Percentiles rank a stretch among this genome's conserved stretches.
phyloP scores from a whole-genome alignment of 2,888 invertebrate genomes.

The Choristoneura rosaceana region DNA sequence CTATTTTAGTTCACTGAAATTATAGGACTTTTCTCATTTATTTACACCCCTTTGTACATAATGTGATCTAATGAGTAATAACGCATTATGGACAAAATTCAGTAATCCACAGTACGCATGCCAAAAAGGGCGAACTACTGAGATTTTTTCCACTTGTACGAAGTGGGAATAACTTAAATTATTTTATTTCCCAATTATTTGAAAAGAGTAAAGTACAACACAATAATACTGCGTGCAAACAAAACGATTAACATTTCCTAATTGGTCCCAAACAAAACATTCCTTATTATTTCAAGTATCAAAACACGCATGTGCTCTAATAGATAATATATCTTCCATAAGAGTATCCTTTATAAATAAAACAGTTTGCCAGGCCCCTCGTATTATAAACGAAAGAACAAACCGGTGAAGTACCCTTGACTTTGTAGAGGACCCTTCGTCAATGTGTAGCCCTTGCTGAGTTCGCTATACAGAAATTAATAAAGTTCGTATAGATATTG shows the following conservation, averaged over 20 bases:
- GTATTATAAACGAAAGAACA: slow-evolving; percentile 33
- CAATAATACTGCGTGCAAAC: no score
- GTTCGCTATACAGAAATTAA: slow-evolving; percentile 23
- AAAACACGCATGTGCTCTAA: neutral
- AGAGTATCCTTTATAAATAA: slow-evolving; percentile 10
- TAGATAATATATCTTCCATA: neutral
- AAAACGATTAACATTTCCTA: neutral
- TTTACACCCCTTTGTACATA: no score
- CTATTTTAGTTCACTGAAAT: no score
- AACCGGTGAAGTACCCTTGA: slow-evolving; percentile 27
- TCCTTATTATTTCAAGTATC: neutral
- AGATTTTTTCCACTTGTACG: no score
- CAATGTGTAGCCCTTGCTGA: slow-evolving; percentile 13
- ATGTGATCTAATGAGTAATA: no score
- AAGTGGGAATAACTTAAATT: no score
- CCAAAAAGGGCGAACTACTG: no score
- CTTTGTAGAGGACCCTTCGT: slow-evolving; percentile 20
- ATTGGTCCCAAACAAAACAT: neutral
- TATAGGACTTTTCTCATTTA: no score
- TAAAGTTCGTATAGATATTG: slow-evolving; percentile 18
- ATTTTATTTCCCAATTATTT: neutral
- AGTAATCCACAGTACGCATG: no score
- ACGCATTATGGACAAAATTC: no score
- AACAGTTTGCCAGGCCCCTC: slow-evolving; percentile 23
- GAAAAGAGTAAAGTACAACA: neutral